Conservation (phyloP, 2,113 vertebrate genomes). For the Cyanoderma ruficeps region DNA sequence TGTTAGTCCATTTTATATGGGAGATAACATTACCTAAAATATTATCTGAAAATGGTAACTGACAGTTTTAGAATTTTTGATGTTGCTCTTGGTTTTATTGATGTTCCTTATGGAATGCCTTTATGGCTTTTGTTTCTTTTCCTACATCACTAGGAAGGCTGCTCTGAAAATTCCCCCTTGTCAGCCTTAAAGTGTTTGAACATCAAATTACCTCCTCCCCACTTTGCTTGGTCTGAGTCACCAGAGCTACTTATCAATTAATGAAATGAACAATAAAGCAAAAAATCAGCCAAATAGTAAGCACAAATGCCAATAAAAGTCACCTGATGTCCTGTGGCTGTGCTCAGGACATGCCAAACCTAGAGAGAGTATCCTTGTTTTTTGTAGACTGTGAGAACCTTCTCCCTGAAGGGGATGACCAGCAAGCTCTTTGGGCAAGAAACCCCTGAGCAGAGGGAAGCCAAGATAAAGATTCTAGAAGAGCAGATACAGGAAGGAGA, state of each 20-base stretch:
- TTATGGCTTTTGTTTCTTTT: not conserved
- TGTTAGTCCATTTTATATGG: not conserved
- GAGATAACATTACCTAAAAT: not conserved
- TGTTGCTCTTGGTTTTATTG: not conserved
- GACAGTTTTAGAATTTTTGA: not conserved
- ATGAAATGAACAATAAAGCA: not conserved
- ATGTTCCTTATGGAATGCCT: not conserved
- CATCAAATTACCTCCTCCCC: not conserved
- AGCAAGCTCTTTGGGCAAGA: slow-evolving; percentile 96
- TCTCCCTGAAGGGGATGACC: slow-evolving; percentile 96
- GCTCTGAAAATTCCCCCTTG: not conserved
- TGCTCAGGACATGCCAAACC: not conserved
- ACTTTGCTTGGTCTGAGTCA: not conserved
- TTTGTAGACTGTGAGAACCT: slow-evolving; percentile 87
- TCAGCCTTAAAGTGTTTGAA: not conserved
- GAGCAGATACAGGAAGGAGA: slow-evolving; percentile 91
- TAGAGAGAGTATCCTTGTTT: not conserved
- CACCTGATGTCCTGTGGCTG: not conserved
- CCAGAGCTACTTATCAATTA: not conserved
- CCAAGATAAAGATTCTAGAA: slow-evolving; percentile 87
- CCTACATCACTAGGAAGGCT: not conserved
- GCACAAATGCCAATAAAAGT: not conserved
- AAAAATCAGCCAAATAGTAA: not conserved
- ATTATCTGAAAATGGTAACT: not conserved
- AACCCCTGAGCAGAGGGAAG: slow-evolving; percentile 91